These are phyloP conservation scores for Paratilapia polleni DNA, from an alignment of 2,113 vertebrate species.

Conservation along the genomic window DNA sequence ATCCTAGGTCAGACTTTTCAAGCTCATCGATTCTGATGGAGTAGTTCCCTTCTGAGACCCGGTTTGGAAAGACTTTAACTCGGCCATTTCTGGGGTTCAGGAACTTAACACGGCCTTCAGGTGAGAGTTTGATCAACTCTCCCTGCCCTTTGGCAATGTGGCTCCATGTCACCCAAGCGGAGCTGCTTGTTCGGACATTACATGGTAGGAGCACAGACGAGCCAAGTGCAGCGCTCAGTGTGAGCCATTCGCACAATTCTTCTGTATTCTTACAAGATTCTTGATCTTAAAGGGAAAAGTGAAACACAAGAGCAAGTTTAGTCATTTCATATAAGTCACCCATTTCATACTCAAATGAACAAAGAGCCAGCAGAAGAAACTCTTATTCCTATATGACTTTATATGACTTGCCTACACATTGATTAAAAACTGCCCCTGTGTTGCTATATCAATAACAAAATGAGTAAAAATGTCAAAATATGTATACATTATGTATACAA, in stretches of 20 bases:
- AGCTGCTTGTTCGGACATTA: not conserved
- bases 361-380: not conserved
- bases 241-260: rapidly evolving
- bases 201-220: constrained; percentile 64
- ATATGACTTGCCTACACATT: not conserved
- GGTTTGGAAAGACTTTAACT: constrained; percentile 65
- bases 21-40: constrained; percentile 70
- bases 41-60: constrained; percentile 58
- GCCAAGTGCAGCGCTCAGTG: constrained; percentile 10
- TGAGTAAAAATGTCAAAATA: not conserved
- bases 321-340: too few species aligned
- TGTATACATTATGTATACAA: not conserved
- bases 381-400: not conserved
- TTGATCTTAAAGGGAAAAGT: constrained; percentile 10
- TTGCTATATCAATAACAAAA: not conserved
- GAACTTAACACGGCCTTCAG: constrained; percentile 40
- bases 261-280: rapidly evolving
- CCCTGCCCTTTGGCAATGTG: not conserved
- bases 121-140: constrained; percentile 32
- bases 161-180: constrained; percentile 38
- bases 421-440: not conserved
- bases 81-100: constrained; percentile 56
- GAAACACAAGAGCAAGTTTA: not conserved
- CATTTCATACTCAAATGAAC: not conserved
- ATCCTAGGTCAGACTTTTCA: constrained; percentile 53